Percentiles rank a stretch among this genome's conserved stretches.
These are phyloP conservation scores for Heliconius aoede DNA, from an alignment of 2,888 invertebrate species.

Conservation along the genomic window DNA sequence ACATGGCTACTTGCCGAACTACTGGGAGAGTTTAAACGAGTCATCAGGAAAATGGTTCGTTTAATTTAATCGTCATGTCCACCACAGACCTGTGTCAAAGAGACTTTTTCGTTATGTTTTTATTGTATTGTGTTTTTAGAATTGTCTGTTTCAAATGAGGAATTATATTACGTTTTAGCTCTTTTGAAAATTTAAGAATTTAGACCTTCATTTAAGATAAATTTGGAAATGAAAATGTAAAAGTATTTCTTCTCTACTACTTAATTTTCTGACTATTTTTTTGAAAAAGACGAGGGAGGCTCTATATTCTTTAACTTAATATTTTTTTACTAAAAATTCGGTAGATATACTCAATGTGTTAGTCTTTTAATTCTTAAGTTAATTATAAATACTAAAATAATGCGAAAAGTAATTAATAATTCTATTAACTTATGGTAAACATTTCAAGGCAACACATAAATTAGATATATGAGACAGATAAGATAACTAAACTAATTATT, in stretches of 20 bases:
- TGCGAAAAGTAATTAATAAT: background rate
- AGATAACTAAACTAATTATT: slow-evolving; percentile 17
- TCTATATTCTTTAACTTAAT: too few species aligned
- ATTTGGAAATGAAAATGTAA: background rate
- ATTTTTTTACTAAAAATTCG: background rate
- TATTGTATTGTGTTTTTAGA: slow-evolving; percentile 38
- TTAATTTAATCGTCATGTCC: slow-evolving; percentile 51
- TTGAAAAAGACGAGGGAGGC: too few species aligned
- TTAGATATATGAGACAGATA: slow-evolving; percentile 11
- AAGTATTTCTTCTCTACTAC: background rate
- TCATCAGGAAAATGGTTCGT: slow-evolving; percentile 40
- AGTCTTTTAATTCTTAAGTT: background rate
- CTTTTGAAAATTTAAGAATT: background rate
- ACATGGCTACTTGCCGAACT: slow-evolving; percentile 22
- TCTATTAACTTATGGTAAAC: background rate
- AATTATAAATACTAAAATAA: background rate
- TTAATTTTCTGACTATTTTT: background rate
- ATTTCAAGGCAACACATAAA: background rate
- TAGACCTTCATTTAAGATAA: background rate
- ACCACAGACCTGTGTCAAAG: slow-evolving; percentile 45
- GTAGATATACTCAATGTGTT: background rate
- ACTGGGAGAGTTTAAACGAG: slow-evolving; percentile 39
- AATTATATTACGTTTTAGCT: slow-evolving; percentile 20
- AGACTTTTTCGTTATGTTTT: slow-evolving; percentile 37
- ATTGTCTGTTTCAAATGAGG: slow-evolving; percentile 29